Percentiles rank a stretch among this genome's conserved stretches.
These are phyloP conservation scores for Nyctereutes procyonoides DNA, from an alignment of 2,113 vertebrate genomes.

Conservation along the genomic window DNA sequence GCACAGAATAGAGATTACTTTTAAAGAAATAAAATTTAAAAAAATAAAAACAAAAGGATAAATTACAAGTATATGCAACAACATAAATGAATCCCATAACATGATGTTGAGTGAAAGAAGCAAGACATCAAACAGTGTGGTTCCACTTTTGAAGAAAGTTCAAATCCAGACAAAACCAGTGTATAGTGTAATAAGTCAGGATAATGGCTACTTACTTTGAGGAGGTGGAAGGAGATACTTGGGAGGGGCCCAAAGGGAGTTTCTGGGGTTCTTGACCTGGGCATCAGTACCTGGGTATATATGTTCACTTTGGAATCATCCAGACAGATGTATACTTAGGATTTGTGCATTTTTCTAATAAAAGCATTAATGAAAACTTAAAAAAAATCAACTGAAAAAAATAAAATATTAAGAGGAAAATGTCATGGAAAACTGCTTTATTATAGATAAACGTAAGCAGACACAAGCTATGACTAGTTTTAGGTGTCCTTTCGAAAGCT, in stretches of 20 bases:
- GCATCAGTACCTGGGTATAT: background rate
- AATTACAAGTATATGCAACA: background rate
- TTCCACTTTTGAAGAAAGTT: background rate
- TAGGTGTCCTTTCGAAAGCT: background rate
- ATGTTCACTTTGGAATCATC: background rate
- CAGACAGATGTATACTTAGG: background rate
- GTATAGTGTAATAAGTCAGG: background rate
- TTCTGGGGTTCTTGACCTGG: background rate
- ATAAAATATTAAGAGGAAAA: background rate
- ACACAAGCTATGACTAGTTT: background rate
- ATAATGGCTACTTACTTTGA: background rate
- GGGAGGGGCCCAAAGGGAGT: background rate
- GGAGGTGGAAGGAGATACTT: background rate
- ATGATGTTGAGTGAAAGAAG: background rate
- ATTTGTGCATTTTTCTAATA: slow-evolving; percentile 5
- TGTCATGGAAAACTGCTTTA: background rate
- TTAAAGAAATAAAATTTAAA: background rate
- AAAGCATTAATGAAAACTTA: background rate
- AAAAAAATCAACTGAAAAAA: background rate
- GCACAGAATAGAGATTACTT: background rate
- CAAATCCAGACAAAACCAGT: background rate
- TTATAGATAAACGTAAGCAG: background rate
- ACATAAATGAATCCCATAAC: background rate
- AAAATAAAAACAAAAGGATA: background rate
- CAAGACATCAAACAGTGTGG: background rate